These are phyloP conservation scores for Tenthredo mesomela DNA, from an alignment of 2,888 invertebrate species.

Conservation along the genomic window DNA sequence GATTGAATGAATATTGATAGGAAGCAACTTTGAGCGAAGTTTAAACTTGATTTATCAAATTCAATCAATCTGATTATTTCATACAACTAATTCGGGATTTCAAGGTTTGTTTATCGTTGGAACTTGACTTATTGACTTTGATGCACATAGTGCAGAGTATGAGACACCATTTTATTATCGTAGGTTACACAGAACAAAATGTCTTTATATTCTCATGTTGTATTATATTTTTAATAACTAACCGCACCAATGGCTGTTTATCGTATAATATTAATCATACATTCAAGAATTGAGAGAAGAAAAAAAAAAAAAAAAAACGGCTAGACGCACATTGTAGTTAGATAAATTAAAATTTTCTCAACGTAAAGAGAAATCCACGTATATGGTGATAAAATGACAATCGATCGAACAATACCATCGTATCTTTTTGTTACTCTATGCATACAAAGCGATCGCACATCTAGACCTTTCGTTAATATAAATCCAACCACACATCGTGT, in stretches of 20 bases:
- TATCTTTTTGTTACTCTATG: neutral
- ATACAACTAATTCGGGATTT: neutral
- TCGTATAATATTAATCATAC: neutral
- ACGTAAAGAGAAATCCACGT: neutral
- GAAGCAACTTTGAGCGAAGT: neutral
- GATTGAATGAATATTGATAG: neutral
- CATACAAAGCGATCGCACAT: neutral
- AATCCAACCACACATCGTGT: neutral
- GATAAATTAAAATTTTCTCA: neutral
- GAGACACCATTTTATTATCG: neutral
- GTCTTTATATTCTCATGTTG: neutral
- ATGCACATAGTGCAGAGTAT: neutral
- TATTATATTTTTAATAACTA: neutral
- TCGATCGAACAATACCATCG: constrained; percentile 3
- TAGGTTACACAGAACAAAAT: neutral
- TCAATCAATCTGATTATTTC: neutral
- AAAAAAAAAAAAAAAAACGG: neutral
- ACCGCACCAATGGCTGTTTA: neutral
- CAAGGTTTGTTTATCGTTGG: neutral
- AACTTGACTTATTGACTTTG: neutral
- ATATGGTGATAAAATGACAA: neutral
- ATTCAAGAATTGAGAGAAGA: neutral
- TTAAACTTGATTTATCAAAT: neutral
- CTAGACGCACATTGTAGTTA: neutral
- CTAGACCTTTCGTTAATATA: neutral